Evolutionary conservation across 2,888 invertebrate species (phyloP).

Genomic region (Scelioninae gen. 2): DNA sequence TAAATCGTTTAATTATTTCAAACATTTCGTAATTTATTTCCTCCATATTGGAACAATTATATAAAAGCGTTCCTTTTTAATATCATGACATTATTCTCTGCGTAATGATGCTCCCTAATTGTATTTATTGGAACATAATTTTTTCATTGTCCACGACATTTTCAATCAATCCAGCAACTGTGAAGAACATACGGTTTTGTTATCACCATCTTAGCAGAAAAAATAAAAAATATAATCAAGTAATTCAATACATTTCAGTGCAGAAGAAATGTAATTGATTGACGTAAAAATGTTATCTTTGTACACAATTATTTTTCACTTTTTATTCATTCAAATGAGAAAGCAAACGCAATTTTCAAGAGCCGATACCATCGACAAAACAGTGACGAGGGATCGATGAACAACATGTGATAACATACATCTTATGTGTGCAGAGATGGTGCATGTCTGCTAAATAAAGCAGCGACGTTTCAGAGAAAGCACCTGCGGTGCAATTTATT

Average conservation of each 20-base stretch:
- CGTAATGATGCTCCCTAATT: too few species aligned
- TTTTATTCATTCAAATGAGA: constrained; percentile 56
- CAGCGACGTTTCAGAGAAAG: constrained; percentile 48
- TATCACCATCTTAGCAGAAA: too few species aligned
- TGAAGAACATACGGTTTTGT: too few species aligned
- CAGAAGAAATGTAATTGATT: constrained; percentile 48
- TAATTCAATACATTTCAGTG: constrained; percentile 23
- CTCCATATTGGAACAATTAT: too few species aligned
- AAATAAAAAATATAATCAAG: constrained; percentile 38
- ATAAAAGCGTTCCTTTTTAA: too few species aligned
- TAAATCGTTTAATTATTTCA: too few species aligned
- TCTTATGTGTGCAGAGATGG: constrained; percentile 53
- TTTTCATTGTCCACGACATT: too few species aligned
- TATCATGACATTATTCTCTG: too few species aligned
- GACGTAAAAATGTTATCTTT: constrained; percentile 47
- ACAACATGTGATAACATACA: constrained; percentile 42
- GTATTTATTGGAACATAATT: too few species aligned
- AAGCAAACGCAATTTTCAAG: constrained; percentile 52
- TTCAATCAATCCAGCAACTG: too few species aligned
- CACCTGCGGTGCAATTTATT: constrained; percentile 52
- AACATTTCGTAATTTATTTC: too few species aligned
- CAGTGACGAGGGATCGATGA: constrained; percentile 57
- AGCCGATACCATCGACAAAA: constrained; percentile 50
- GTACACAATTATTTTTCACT: constrained; percentile 56
- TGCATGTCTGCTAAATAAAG: constrained; percentile 55